Evolutionary conservation across 2,797 vertebrate species (phyloP).

Genomic region (Scomberomorus guttatus): DNA sequence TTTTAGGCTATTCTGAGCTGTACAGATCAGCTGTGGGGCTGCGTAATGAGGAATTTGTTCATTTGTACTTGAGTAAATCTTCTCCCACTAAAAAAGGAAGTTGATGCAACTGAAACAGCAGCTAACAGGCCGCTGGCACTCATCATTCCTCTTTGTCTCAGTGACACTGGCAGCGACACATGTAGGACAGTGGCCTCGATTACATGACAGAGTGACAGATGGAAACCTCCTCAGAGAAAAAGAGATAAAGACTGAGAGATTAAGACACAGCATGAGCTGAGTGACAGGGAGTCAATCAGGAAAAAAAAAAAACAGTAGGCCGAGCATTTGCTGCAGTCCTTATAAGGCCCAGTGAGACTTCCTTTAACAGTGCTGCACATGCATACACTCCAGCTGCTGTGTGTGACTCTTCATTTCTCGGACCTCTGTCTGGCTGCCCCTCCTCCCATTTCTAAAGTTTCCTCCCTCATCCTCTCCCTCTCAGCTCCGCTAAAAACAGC

Average conservation of each 20-base stretch:
- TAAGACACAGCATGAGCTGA: conserved; percentile 22
- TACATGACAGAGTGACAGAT: conserved; percentile 55
- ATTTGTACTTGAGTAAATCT: conserved; percentile 11
- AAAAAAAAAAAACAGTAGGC: conserved; percentile 18
- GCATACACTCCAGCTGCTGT: conserved; percentile 43
- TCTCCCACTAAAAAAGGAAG: conserved; percentile 41
- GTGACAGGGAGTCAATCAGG: conserved; percentile 50
- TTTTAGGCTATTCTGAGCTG: conserved; percentile 11
- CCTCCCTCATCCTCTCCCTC: conserved; percentile 20
- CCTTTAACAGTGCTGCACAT: conserved; percentile 25
- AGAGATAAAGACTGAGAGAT: conserved; percentile 47
- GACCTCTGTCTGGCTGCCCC: not conserved
- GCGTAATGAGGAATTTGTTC: conserved; percentile 1
- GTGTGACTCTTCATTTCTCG: conserved; percentile 45
- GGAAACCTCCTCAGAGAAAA: conserved; percentile 26
- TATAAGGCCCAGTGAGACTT: conserved; percentile 63
- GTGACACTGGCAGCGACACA: conserved; percentile 36
- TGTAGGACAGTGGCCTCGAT: conserved; percentile 43
- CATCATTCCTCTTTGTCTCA: conserved; percentile 30
- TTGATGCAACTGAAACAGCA: conserved; percentile 12
- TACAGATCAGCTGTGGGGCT: not conserved
- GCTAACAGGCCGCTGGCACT: conserved; percentile 16
- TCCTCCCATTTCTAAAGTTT: conserved; percentile 8
- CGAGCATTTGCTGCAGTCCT: conserved; percentile 13
- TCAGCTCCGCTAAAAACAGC: conserved; percentile 24